A percentile compares a stretch with the other conserved stretches of the same genome.
Conservation (phyloP, 2,113 vertebrate species). For the Gambusia holbrooki region DNA sequence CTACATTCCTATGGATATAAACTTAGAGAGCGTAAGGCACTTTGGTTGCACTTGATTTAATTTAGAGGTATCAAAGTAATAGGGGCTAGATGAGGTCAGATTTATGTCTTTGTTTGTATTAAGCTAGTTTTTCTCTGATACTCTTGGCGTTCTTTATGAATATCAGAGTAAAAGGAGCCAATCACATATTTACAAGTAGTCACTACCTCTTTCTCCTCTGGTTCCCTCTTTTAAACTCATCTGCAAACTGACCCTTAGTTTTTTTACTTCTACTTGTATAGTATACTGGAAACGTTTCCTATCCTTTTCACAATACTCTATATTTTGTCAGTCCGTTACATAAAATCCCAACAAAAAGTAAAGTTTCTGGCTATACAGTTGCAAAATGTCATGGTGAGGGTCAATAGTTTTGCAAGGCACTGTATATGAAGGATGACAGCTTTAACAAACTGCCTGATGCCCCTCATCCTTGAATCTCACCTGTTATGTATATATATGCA, state of each 20-base stretch:
- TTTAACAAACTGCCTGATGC: constrained; percentile 39
- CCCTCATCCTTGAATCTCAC: constrained; percentile 48
- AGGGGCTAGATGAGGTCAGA: neutral
- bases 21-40: no score
- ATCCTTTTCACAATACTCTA: neutral
- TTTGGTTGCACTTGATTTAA: neutral
- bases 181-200: neutral
- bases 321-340: no score
- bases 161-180: neutral
- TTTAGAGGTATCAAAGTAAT: neutral
- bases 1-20: neutral
- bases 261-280: neutral
- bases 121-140: neutral
- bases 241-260: neutral
- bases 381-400: neutral
- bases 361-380: neutral
- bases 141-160: neutral
- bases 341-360: neutral
- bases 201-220: neutral
- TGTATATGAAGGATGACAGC: neutral
- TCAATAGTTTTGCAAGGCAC: constrained; percentile 34
- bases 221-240: neutral
- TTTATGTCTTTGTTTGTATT: neutral
- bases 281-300: neutral
- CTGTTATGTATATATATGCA: constrained; percentile 43